Evolutionary conservation across 1,140 invertebrate species (phyloP).

Genomic region (Cataglyphis hispanica): DNA sequence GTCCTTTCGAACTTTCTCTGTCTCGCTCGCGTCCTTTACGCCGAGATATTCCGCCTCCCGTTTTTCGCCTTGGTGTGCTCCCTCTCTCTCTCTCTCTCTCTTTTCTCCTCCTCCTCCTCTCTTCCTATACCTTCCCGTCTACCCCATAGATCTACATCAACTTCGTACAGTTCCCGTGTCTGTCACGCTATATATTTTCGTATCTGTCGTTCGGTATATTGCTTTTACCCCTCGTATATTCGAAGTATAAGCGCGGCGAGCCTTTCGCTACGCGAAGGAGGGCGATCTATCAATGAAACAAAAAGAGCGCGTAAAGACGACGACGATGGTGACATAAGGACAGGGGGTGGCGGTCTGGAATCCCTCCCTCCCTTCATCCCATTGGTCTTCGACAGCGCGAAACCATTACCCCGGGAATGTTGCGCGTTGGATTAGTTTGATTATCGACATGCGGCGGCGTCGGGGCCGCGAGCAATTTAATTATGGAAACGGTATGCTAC

Average conservation of each 20-base stretch:
- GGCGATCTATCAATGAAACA: slow-evolving; percentile 46
- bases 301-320: slow-evolving; percentile 3
- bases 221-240: slow-evolving; percentile 15
- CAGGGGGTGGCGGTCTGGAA: background rate
- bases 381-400: slow-evolving; percentile 26
- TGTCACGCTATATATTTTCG: slow-evolving; percentile 46
- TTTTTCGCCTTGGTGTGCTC: background rate
- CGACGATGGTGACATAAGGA: background rate
- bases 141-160: slow-evolving; percentile 35
- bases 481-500: slow-evolving; percentile 57
- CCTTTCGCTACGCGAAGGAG: background rate
- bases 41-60: slow-evolving; percentile 18
- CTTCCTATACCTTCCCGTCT: background rate
- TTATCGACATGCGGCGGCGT: slow-evolving; percentile 58
- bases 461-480: slow-evolving; percentile 59
- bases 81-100: slow-evolving; percentile 31
- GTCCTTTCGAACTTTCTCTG: slow-evolving; percentile 45
- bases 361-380: background rate
- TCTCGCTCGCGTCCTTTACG: slow-evolving; percentile 4
- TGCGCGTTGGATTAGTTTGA: slow-evolving; percentile 56
- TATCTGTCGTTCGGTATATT: slow-evolving; percentile 49
- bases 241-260: background rate
- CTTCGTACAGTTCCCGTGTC: background rate
- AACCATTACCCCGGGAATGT: slow-evolving; percentile 55
- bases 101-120: background rate